Base-by-base conservation (phyloP, 64 coral and sea anemone species). In the Montipora efflorescens region DNA sequence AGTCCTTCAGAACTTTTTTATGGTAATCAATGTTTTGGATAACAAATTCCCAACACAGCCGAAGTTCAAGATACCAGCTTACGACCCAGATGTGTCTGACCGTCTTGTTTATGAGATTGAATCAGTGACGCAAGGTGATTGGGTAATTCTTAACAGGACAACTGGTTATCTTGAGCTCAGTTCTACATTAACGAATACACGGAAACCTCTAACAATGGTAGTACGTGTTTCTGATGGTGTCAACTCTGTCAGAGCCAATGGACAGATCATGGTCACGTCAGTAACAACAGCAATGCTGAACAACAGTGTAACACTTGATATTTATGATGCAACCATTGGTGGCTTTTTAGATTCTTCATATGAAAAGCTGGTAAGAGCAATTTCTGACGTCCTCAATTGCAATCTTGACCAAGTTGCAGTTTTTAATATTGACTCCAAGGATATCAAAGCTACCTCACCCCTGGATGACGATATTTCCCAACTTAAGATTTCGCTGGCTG, bases 31-130 rank as follows among this genome's bases (percentile, higher is more conserved):
- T 58, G 92, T 96, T 4, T 78, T 78, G 47, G 88, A 95, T 77
- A 90, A 85, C 0, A 83, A 66, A 16, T 86, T 96, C 8, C 95
- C 95, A 8, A 86, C 85, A 19, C 89, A 90, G 23, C 89, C 95
- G 6, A 80, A 90, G 16, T 99, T 94, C 75, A 99, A 79, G 80
- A 99, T 99, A 18, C 98, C 98, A 43, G 98, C 98, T 2, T 99
- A 92, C 55, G 98, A 99, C 59, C 98, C 98, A 7, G 98, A 99
- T 83, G 90, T 94, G 1, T 81, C 86, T 90, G 95, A 91, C 43
- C 78, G 16, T 90, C 90, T 99, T 8, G 64, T 21, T 2, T 99
- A 94, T 79, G 45, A 87, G 8, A 92, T 96, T 6, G 10, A 16
- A 0, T 77, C 75, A 10, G 80, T 90, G 15, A 92, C 91, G 6